Conservation (phyloP, 2,797 vertebrate species). For the Rhynchonycteris naso region DNA sequence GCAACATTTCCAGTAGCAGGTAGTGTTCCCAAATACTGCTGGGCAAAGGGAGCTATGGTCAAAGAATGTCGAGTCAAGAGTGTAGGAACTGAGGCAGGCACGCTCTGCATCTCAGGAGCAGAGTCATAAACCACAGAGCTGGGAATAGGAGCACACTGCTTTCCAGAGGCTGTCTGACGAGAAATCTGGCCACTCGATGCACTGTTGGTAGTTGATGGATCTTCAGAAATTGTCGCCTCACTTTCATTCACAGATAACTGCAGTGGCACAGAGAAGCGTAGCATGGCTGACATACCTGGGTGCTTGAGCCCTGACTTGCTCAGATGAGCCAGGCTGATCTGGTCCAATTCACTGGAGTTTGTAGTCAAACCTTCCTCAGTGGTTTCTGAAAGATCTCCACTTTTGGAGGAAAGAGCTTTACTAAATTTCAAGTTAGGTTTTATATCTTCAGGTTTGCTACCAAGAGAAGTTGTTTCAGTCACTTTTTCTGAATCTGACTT, state of each 20-base stretch:
- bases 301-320: conserved; percentile 22
- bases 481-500: conserved; percentile 57
- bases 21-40: conserved; percentile 85
- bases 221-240: conserved; percentile 62
- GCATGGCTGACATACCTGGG: neutral
- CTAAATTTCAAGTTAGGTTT: conserved; percentile 27
- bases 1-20: conserved; percentile 76
- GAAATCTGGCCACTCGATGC: conserved; percentile 77
- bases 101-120: conserved; percentile 74
- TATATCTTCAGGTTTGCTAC: conserved; percentile 50
- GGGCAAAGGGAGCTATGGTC: conserved; percentile 86
- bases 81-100: conserved; percentile 83
- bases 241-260: conserved; percentile 48
- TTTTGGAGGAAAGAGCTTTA: conserved; percentile 51
- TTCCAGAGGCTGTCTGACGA: conserved; percentile 64
- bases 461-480: conserved; percentile 46
- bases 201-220: neutral
- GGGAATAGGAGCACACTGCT: conserved; percentile 80
- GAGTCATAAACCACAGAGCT: conserved; percentile 82
- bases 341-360: conserved; percentile 56
- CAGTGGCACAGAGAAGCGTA: neutral
- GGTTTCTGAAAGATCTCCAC: conserved; percentile 41
- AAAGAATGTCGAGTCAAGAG: conserved; percentile 85
- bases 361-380: neutral
- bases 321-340: conserved; percentile 46